Conservation (phyloP, 2,888 invertebrate genomes). For the Eutolmus rufibarbis region DNA sequence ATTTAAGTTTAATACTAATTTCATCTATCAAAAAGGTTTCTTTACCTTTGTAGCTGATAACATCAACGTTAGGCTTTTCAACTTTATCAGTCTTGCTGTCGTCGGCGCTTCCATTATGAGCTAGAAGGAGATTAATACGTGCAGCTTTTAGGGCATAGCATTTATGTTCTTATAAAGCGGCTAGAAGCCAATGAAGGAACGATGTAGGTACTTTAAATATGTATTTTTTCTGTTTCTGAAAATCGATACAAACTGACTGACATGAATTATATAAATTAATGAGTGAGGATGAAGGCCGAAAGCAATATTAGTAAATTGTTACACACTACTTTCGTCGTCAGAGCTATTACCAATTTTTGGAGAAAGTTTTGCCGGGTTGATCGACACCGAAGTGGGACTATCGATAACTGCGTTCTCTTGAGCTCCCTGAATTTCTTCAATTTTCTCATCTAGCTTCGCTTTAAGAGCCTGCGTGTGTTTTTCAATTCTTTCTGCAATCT, state of each 20-base stretch:
- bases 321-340: background rate
- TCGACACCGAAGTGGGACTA: slow-evolving; percentile 30
- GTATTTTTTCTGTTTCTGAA: slow-evolving; percentile 8
- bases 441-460: slow-evolving; percentile 1
- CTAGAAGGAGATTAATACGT: slow-evolving; percentile 45
- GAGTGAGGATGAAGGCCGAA: slow-evolving; percentile 12
- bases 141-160: slow-evolving; percentile 38
- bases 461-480: slow-evolving; percentile 7
- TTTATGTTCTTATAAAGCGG: background rate
- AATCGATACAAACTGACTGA: background rate
- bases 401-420: background rate
- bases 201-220: background rate
- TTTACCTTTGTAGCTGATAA: slow-evolving; percentile 16
- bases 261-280: background rate
- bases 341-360: slow-evolving; percentile 42
- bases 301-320: slow-evolving; percentile 14
- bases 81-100: slow-evolving; percentile 26
- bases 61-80: background rate
- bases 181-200: slow-evolving; percentile 13
- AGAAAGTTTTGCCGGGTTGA: slow-evolving; percentile 36
- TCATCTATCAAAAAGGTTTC: slow-evolving; percentile 31
- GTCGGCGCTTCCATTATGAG: slow-evolving; percentile 40
- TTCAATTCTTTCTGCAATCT: slow-evolving; percentile 32
- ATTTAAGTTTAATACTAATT: slow-evolving; percentile 37
- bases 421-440: background rate